phyloP scores from a whole-genome alignment of 2,888 invertebrate species.

The Apotomis turbidana region DNA sequence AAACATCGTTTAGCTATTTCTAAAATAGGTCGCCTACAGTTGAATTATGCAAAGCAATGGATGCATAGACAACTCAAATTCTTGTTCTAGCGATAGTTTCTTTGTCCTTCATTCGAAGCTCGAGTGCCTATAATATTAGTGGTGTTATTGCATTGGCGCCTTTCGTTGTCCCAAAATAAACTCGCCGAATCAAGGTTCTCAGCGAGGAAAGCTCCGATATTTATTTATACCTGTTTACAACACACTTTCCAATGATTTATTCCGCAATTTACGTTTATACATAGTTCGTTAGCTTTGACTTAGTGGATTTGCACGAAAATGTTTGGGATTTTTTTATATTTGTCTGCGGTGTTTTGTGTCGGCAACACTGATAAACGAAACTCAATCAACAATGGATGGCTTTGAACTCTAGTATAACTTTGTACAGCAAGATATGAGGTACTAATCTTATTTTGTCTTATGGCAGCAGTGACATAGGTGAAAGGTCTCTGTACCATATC shows the following conservation, averaged over 20 bases:
- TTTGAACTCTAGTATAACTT: not conserved
- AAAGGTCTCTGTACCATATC: too few relatives aligned
- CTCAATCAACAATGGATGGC: not conserved
- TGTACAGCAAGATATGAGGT: too few relatives aligned
- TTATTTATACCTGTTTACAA: slow-evolving; percentile 23
- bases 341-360: not conserved
- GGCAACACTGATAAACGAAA: not conserved
- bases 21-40: slow-evolving; percentile 10
- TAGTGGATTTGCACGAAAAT: slow-evolving; percentile 3
- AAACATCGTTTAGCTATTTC: slow-evolving; percentile 9
- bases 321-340: not conserved
- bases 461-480: not conserved
- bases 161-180: slow-evolving; percentile 31
- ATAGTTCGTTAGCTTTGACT: not conserved
- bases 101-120: slow-evolving; percentile 20
- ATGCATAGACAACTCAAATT: not conserved
- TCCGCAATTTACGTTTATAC: not conserved
- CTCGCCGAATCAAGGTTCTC: slow-evolving; percentile 37
- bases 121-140: not conserved
- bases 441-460: not conserved
- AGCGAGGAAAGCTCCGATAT: slow-evolving; percentile 28
- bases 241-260: slow-evolving; percentile 26
- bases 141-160: slow-evolving; percentile 25
- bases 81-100: not conserved
- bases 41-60: slow-evolving; percentile 10